Percentiles rank a stretch among this genome's conserved stretches.
Conservation (phyloP, 2,113 vertebrate genomes). For the Bufo bufo region DNA sequence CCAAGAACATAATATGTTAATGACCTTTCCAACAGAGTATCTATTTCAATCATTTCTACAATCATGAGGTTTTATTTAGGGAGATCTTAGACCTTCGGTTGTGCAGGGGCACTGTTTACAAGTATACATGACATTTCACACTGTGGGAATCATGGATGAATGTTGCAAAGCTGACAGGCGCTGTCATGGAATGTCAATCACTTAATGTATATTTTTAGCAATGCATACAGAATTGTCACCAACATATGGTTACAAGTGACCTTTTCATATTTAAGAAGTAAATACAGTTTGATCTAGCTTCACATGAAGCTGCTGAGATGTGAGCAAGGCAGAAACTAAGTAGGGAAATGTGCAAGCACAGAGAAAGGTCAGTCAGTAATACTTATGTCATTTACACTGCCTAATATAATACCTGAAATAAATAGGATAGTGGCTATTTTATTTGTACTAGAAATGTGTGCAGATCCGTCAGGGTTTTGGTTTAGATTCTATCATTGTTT, state of each 20-base stretch:
- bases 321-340: neutral
- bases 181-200: constrained; percentile 30
- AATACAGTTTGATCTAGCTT: constrained; percentile 2
- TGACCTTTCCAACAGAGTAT: neutral
- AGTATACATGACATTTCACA: constrained; percentile 34
- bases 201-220: constrained; percentile 38
- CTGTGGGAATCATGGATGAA: neutral
- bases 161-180: neutral
- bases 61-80: neutral
- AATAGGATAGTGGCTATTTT: neutral
- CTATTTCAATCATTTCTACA: neutral
- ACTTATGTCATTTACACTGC: neutral
- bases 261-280: constrained; percentile 38
- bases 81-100: neutral
- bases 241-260: constrained; percentile 38
- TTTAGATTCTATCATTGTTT: neutral
- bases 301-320: constrained; percentile 1
- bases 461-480: neutral
- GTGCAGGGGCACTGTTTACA: neutral
- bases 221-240: neutral
- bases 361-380: constrained; percentile 13
- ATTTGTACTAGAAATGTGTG: neutral
- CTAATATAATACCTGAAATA: neutral
- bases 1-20: neutral
- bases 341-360: neutral